Base-by-base conservation (phyloP, 2,888 invertebrate species). In the Scotopteryx bipunctaria region DNA sequence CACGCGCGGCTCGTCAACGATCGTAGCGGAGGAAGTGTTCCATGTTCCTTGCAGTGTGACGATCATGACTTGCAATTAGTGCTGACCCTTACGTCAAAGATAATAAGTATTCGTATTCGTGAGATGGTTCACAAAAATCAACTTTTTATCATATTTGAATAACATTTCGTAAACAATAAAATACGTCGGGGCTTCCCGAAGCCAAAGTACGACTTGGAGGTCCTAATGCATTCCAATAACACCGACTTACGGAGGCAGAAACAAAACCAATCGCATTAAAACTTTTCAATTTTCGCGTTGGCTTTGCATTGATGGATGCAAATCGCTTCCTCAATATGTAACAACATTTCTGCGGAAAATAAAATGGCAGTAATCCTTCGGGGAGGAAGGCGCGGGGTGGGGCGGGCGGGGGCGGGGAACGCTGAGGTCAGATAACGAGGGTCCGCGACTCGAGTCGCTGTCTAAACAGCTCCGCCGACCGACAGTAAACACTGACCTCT, bases 241-340 rank as follows among this genome's bases (percentile, higher is more conserved):
- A 17, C 15, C 45, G 5, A 14, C 17, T 15, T 11, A 8, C 21
- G 13, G 13, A 19, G 19, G 9, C 32, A 8, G 4, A 25, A 47
- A 42, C 27, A 47, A 43, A 46, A 25, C 14, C 36, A 21, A 53
- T 38, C 23, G 19, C 17, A 21, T 47, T 27, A 49, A 54, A 59
- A 59, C 56, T 59, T 59, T 56, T 51, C 56, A 54, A 59, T 59
- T 48, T 51, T 35, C 44, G 38, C 41, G 31, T 33, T 47, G 40
- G 44, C 46, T 55, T 48, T 54, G 43, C 53, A 45, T 47, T 51
- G 55, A 59, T 56, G 40, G 53, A 56, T 56, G 56, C 48, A 56
- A 56, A 59, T 51, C 45, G 32, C 51, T 48, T 31, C 51, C 49
- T 35, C 35, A 21, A 46, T 35, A 47, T 48, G 47, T 50, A 42